Percentiles rank a stretch among this genome's conserved stretches.
phyloP scores from a whole-genome alignment of 2,113 vertebrate genomes.

The Nipponia nippon region DNA sequence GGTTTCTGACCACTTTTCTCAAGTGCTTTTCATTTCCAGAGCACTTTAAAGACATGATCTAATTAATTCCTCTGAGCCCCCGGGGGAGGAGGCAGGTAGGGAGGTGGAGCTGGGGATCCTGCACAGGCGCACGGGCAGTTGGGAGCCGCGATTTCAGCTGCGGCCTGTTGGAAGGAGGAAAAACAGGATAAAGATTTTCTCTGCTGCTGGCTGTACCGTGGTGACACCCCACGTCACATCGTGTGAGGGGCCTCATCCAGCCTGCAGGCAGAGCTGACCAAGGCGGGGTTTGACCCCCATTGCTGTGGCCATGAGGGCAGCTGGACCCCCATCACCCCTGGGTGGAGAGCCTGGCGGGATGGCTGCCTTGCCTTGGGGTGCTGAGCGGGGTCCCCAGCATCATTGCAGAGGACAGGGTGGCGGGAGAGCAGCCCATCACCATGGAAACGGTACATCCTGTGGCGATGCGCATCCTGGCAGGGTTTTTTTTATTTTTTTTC shows the following conservation, averaged over 20 bases:
- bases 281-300: rapidly evolving
- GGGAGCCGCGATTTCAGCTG: not conserved
- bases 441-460: slow-evolving; percentile 54
- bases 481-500: not conserved
- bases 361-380: not conserved
- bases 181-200: not conserved
- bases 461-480: not conserved
- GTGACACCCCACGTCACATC: rapidly evolving
- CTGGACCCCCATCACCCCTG: not conserved
- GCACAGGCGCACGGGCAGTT: rapidly evolving
- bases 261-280: rapidly evolving
- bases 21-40: not conserved
- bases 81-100: not conserved
- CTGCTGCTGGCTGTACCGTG: rapidly evolving
- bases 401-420: not conserved
- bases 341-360: rapidly evolving
- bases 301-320: rapidly evolving
- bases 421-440: slow-evolving; percentile 6
- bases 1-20: not conserved
- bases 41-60: not conserved
- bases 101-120: not conserved
- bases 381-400: not conserved
- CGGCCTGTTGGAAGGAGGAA: not conserved
- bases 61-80: not conserved
- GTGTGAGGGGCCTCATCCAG: not conserved